phyloP scores from a whole-genome alignment of 2,888 invertebrate species.

The Spisula solida region DNA sequence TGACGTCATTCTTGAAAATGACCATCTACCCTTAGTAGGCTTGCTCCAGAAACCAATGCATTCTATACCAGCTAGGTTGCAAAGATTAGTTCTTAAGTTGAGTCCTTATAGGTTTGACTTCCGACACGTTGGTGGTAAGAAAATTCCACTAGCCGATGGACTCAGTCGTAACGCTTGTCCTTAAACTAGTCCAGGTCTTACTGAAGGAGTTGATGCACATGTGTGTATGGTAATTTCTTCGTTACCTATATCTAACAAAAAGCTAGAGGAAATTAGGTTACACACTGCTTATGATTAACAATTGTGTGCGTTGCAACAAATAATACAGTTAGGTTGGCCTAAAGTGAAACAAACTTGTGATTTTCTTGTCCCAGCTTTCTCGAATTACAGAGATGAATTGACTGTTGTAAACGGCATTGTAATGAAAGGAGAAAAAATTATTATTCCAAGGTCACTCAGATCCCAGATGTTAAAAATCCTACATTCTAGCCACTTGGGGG shows the following conservation, averaged over 20 bases:
- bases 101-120: constrained; percentile 58
- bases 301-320: constrained; percentile 28
- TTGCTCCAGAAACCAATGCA: constrained; percentile 55
- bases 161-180: constrained; percentile 48
- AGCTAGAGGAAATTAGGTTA: constrained; percentile 44
- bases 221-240: constrained; percentile 22
- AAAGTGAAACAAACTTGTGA: constrained; percentile 32
- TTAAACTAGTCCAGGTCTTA: constrained; percentile 40
- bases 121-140: constrained; percentile 50
- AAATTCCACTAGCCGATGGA: constrained; percentile 58
- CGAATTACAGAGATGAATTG: constrained; percentile 59
- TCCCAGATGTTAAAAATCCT: constrained; percentile 44
- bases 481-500: constrained; percentile 54
- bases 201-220: neutral
- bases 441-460: constrained; percentile 35
- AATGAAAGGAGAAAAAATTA: constrained; percentile 43
- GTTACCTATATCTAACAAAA: constrained; percentile 38
- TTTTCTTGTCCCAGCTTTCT: constrained; percentile 26
- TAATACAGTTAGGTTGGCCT: constrained; percentile 47
- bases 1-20: constrained; percentile 52
- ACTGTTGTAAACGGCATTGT: constrained; percentile 45
- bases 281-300: constrained; percentile 39
- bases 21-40: constrained; percentile 57
- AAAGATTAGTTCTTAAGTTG: constrained; percentile 41
- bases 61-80: constrained; percentile 38